Evolutionary conservation across 2,797 vertebrate genomes (phyloP), one percentile per base, ranked within the genome.

Genomic region (Melanotaenia parkinsoni): DNA sequence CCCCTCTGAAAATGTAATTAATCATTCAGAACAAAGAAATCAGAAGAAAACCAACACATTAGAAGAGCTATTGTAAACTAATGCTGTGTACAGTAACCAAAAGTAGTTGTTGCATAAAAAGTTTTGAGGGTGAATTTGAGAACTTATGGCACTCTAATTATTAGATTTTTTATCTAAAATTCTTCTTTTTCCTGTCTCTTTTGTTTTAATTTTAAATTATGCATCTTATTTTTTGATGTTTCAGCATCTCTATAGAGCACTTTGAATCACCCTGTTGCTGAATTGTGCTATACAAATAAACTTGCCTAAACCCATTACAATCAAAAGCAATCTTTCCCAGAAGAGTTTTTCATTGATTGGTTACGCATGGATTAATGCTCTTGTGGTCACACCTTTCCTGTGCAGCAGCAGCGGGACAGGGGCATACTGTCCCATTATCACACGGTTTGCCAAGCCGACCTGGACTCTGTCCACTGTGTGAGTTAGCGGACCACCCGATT

Each of bases 401-500:
- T 57, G 58, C 61, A 53, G 14, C 11, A 16, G 14, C 11, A 16
- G 28, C 0, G 2, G 30, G 1, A 53, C 30, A 40, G 61, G 26
- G 28, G 0, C 4, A 16, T 10, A n/a, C 35, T 58, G 4, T 20
- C 14, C 14, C 63, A 50, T 68, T 60, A 61, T 59, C 38, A n/a
- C 51, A 70, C 64, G 58, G 63, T 76, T 79, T 82, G 61, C 40
- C 76, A 74, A 74, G 71, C 51, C 50, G 18, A 58, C 64, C 74
- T 54, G 50, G 62, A 67, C 67, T 4, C 65, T 26, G 56, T 61
- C 68, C 78, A 75, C 66, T 77, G 69, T 81, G 69, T 74, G 84
- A 83, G 78, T 65, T 38, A 45, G 67, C 28, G 22, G 81, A 74
- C 72, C 67, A 83, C 88, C 86, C 35, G 32, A 67, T 57, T 82